Conservation (phyloP, 2,888 invertebrate species). For the Galeopsomyia nigrocyanea region DNA sequence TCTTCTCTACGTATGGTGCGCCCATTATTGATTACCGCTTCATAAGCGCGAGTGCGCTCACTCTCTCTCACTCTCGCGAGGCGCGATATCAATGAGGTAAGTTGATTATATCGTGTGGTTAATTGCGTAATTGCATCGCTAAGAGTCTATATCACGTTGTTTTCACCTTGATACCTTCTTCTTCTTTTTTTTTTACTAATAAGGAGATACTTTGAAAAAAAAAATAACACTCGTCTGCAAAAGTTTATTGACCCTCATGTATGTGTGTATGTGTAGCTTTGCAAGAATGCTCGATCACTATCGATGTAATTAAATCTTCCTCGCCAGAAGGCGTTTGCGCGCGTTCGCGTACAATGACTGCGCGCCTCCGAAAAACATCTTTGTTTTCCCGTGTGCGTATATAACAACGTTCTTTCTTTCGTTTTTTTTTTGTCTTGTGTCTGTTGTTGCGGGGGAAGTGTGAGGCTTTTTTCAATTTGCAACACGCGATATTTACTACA, state of each 20-base stretch:
- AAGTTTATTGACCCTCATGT: constrained; percentile 38
- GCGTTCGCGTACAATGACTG: constrained; percentile 20
- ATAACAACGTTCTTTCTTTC: constrained; percentile 2
- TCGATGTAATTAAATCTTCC: constrained; percentile 39
- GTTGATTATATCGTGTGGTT: constrained; percentile 30
- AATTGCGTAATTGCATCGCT: constrained; percentile 31
- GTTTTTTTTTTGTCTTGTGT: too few species aligned
- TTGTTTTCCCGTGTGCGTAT: constrained; percentile 9
- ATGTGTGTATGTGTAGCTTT: background rate
- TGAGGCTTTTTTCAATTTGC: constrained; percentile 1
- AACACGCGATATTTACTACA: background rate
- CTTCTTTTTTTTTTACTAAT: constrained; percentile 10
- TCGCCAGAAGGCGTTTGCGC: constrained; percentile 24
- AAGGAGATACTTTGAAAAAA: too few species aligned
- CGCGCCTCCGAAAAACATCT: constrained; percentile 21
- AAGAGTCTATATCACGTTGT: too few species aligned
- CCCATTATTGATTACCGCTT: constrained; percentile 42
- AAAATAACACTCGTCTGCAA: background rate
- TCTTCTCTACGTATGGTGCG: constrained; percentile 15
- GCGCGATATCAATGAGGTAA: constrained; percentile 39
- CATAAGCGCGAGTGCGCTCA: constrained; percentile 31
- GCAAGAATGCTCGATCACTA: constrained; percentile 16
- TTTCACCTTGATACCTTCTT: background rate
- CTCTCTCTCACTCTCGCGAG: constrained; percentile 37
- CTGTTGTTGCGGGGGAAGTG: too few species aligned